These are phyloP conservation scores for Aviceda subcristata DNA, from an alignment of 2,113 vertebrate genomes.

Conservation along the genomic window DNA sequence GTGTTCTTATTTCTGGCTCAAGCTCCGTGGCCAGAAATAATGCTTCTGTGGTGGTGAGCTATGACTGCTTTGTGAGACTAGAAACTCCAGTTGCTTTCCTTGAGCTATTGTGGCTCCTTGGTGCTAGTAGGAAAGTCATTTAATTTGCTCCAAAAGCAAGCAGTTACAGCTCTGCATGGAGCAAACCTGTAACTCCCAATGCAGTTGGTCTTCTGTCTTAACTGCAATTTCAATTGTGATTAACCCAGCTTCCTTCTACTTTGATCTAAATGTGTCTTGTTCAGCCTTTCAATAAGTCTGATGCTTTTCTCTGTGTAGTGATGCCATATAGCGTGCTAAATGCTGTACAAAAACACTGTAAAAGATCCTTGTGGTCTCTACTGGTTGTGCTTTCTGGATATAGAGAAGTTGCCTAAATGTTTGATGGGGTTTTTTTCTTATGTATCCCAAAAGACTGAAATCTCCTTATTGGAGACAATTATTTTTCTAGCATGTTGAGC, in stretches of 20 bases:
- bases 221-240: not conserved
- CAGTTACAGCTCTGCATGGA: not conserved
- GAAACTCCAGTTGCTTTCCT: not conserved
- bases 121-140: not conserved
- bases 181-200: not conserved
- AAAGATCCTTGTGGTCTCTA: not conserved
- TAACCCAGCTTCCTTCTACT: not conserved
- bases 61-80: not conserved
- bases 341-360: not conserved
- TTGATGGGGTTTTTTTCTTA: not conserved
- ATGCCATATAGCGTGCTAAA: not conserved
- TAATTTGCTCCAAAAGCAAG: not conserved
- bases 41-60: not conserved
- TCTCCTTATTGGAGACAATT: not conserved
- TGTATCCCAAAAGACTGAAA: not conserved
- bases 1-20: constrained; percentile 19
- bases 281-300: not conserved
- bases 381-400: not conserved
- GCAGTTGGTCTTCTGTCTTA: not conserved
- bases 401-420: not conserved
- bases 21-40: not conserved
- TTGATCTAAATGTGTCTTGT: not conserved
- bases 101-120: not conserved
- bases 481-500: not conserved
- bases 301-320: not conserved